Conservation (phyloP, 2,888 invertebrate species). For the Heliconius ethilla region DNA sequence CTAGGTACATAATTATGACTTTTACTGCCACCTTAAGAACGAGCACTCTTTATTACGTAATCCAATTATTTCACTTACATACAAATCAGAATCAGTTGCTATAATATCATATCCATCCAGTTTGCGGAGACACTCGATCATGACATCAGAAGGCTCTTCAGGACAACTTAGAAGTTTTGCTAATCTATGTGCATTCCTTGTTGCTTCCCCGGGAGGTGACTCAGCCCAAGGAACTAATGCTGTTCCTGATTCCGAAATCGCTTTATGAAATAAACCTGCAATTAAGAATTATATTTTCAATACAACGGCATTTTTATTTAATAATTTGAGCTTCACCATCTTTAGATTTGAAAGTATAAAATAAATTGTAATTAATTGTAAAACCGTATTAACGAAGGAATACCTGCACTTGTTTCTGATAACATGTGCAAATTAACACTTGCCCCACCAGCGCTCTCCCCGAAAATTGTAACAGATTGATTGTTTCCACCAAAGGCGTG, state of each 20-base stretch:
- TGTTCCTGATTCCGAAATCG: slow-evolving; percentile 89
- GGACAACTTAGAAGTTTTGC: slow-evolving; percentile 84
- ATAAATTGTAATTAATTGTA: not conserved
- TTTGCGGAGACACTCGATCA: slow-evolving; percentile 84
- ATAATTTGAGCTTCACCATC: too few species aligned
- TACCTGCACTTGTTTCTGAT: slow-evolving; percentile 81
- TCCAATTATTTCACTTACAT: slow-evolving; percentile 77
- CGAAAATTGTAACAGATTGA: slow-evolving; percentile 84
- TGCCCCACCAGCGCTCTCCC: slow-evolving; percentile 87
- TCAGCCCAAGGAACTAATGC: slow-evolving; percentile 86
- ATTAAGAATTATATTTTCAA: not conserved
- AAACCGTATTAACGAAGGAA: not conserved
- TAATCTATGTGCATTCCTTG: slow-evolving; percentile 81
- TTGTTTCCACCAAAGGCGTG: slow-evolving; percentile 84
- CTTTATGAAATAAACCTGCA: slow-evolving; percentile 86
- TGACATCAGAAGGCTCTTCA: slow-evolving; percentile 69
- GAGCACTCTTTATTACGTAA: not conserved
- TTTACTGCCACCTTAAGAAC: not conserved
- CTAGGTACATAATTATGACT: not conserved
- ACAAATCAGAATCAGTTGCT: slow-evolving; percentile 84
- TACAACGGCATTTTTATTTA: not conserved
- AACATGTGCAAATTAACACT: slow-evolving; percentile 87
- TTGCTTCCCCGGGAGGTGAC: slow-evolving; percentile 82
- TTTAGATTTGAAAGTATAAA: not conserved
- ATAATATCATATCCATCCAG: slow-evolving; percentile 85